These are phyloP conservation scores for Aricia artaxerxes DNA, from an alignment of 2,888 invertebrate genomes.

Conservation along the genomic window DNA sequence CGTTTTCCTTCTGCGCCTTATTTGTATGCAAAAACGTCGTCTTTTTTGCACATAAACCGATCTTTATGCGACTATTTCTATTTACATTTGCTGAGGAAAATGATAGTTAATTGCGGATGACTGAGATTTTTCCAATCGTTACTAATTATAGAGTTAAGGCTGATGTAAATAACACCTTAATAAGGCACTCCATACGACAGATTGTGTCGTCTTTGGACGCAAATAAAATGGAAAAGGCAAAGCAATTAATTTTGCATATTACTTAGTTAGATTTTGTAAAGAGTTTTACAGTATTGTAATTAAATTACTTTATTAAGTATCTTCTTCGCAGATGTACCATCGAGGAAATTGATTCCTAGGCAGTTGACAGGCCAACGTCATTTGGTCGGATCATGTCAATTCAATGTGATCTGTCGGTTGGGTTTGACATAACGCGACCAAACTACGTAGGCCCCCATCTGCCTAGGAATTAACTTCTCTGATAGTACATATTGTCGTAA, in stretches of 20 bases:
- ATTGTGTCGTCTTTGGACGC: conserved; percentile 13
- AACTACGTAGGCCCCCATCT: too few species aligned
- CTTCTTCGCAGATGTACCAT: neutral
- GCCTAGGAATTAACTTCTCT: too few species aligned
- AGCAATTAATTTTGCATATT: conserved; percentile 14
- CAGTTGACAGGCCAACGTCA: too few species aligned
- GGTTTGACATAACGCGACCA: too few species aligned
- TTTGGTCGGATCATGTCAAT: too few species aligned
- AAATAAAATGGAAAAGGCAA: conserved; percentile 14
- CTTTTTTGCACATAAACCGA: conserved; percentile 14
- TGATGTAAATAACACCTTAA: conserved; percentile 25
- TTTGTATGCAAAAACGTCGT: neutral
- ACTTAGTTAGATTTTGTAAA: neutral
- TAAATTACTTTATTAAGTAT: conserved; percentile 7
- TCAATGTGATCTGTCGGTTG: too few species aligned
- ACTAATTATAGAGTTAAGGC: conserved; percentile 41
- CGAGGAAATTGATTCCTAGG: too few species aligned
- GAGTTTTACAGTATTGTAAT: neutral
- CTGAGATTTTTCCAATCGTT: conserved; percentile 49
- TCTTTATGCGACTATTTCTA: conserved; percentile 10
- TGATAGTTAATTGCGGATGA: conserved; percentile 50
- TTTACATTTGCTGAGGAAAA: conserved; percentile 42
- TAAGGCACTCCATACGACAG: neutral
- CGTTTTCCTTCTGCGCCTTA: neutral
- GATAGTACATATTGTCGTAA: too few species aligned